A percentile compares a stretch with the other conserved stretches of the same genome.
Conservation (phyloP, 2,113 vertebrate species). For the Thalassarche chlororhynchos region DNA sequence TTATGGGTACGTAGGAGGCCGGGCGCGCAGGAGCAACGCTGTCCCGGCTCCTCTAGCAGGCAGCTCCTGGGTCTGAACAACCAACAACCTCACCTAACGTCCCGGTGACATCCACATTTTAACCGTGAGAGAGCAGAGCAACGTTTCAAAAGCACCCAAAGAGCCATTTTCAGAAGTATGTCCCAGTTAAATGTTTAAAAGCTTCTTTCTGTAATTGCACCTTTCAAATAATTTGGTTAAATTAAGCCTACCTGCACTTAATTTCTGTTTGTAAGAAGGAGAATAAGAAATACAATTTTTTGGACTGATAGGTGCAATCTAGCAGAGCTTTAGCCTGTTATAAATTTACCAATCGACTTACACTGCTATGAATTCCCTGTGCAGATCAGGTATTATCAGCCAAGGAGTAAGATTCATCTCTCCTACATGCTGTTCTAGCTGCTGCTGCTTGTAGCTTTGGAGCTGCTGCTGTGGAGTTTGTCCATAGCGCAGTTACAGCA, state of each 20-base stretch:
- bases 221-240: neutral
- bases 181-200: neutral
- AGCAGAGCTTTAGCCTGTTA: neutral
- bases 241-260: neutral
- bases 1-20: accelerated
- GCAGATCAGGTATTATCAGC: neutral
- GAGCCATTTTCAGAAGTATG: neutral
- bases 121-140: accelerated
- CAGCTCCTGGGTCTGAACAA: accelerated
- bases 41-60: neutral
- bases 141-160: neutral
- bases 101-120: accelerated
- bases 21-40: too few species aligned
- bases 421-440: neutral
- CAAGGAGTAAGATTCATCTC: neutral
- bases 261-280: neutral
- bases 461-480: neutral
- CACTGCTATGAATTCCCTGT: neutral
- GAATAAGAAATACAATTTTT: neutral
- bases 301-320: neutral
- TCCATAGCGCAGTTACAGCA: accelerated
- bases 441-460: neutral
- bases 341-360: neutral
- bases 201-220: neutral
- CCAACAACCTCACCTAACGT: accelerated